These are phyloP conservation scores for Cyphomyrus discorhynchus DNA, from an alignment of 2,113 vertebrate species.

Conservation along the genomic window DNA sequence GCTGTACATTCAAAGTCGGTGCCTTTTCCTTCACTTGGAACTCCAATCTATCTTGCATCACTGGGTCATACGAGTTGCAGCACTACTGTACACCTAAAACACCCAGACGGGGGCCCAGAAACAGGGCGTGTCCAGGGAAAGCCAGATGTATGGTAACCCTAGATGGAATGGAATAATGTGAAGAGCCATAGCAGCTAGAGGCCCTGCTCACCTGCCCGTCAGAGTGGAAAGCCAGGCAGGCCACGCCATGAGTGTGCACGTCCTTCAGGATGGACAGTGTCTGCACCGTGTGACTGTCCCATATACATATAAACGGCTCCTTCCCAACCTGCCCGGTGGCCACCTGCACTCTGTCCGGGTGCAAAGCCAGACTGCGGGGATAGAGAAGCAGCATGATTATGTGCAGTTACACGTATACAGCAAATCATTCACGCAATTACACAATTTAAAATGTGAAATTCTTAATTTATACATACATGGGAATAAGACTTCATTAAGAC, in stretches of 20 bases:
- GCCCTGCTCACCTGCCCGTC: conserved; percentile 78
- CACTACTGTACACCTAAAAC: not conserved
- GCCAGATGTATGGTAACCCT: not conserved
- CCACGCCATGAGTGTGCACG: conserved; percentile 86
- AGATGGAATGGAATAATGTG: not conserved
- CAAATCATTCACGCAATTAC: not conserved
- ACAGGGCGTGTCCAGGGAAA: not conserved
- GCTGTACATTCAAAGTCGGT: not conserved
- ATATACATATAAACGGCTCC: conserved; percentile 88
- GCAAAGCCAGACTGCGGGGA: conserved; percentile 78
- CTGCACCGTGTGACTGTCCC: conserved; percentile 83
- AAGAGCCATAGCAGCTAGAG: not conserved
- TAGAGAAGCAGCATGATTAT: conserved; percentile 27
- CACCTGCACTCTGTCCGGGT: conserved; percentile 85
- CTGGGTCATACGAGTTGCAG: not conserved
- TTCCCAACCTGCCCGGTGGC: conserved; percentile 95
- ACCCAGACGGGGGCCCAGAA: not conserved
- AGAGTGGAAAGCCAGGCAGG: conserved; percentile 83
- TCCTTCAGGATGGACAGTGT: conserved; percentile 91
- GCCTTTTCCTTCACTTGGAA: not conserved
- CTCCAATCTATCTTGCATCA: not conserved
- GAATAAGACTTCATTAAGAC: not conserved
- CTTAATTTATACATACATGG: not conserved
- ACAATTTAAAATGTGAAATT: not conserved
- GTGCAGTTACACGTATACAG: not conserved